Evolutionary conservation across 2,113 vertebrate genomes (phyloP).

Genomic region (Seriola aureovittata): DNA sequence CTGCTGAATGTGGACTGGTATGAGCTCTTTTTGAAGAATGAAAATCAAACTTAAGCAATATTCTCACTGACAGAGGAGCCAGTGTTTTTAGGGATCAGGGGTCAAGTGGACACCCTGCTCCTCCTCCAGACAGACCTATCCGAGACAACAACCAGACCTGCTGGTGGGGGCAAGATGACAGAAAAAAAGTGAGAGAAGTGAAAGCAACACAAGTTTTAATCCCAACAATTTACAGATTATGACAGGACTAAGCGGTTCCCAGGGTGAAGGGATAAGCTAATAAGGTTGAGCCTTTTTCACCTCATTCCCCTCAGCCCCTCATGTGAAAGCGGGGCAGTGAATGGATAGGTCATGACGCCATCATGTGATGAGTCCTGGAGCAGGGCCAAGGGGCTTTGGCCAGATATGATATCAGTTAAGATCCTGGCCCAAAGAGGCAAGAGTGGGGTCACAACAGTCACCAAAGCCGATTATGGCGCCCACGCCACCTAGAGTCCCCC

Average conservation of each 20-base stretch:
- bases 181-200: slow-evolving; percentile 49
- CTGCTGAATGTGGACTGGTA: neutral
- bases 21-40: neutral
- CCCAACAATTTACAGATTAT: slow-evolving; percentile 70
- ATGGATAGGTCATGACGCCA: slow-evolving; percentile 68
- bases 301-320: slow-evolving; percentile 71
- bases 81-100: slow-evolving; percentile 26
- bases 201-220: slow-evolving; percentile 71
- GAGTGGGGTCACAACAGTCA: slow-evolving; percentile 79
- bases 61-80: slow-evolving; percentile 13
- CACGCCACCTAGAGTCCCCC: slow-evolving; percentile 63
- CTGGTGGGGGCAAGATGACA: slow-evolving; percentile 37
- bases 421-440: slow-evolving; percentile 65
- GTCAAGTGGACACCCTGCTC: slow-evolving; percentile 27
- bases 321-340: slow-evolving; percentile 70
- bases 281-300: slow-evolving; percentile 74
- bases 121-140: slow-evolving; percentile 10
- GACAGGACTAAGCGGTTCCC: slow-evolving; percentile 78
- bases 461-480: slow-evolving; percentile 81
- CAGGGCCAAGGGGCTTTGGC: slow-evolving; percentile 58
- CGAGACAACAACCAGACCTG: neutral
- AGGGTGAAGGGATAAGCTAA: slow-evolving; percentile 81
- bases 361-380: slow-evolving; percentile 78
- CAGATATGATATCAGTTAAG: slow-evolving; percentile 84
- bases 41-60: neutral